phyloP scores from a whole-genome alignment of 2,797 vertebrate genomes.

The Lithobates sylvaticus region DNA sequence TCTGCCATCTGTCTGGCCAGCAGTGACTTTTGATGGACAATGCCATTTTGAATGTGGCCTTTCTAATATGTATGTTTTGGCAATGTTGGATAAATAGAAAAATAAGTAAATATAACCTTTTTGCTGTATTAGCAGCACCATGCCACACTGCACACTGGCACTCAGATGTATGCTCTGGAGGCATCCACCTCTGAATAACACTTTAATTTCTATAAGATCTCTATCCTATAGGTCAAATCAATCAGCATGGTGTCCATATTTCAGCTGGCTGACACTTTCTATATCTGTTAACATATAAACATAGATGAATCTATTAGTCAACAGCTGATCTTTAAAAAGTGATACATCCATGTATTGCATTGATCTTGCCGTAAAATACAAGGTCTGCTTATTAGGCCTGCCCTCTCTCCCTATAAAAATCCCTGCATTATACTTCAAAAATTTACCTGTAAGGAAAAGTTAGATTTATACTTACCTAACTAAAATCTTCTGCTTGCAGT shows the following conservation, averaged over 20 bases:
- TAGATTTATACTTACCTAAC: too few relatives aligned
- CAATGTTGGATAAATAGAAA: conserved; percentile 8
- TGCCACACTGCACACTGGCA: conserved; percentile 11
- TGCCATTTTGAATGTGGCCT: conserved; percentile 17
- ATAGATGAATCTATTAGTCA: too few relatives aligned
- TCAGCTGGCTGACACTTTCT: not conserved
- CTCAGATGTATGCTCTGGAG: conserved; percentile 14
- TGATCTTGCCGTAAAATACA: too few relatives aligned
- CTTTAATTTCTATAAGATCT: not conserved
- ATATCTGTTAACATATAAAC: too few relatives aligned
- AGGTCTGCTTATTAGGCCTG: too few relatives aligned
- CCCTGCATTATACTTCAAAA: too few relatives aligned
- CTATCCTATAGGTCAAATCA: conserved; percentile 28
- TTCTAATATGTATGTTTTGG: conserved; percentile 31
- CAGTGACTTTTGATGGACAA: conserved; percentile 49
- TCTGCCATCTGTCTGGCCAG: conserved; percentile 49
- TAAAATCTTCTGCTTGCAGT: too few relatives aligned
- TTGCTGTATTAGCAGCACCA: not conserved
- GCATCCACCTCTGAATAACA: not conserved
- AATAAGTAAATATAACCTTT: conserved; percentile 33
- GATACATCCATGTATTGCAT: too few relatives aligned
- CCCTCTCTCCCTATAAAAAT: too few relatives aligned
- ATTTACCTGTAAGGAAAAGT: too few relatives aligned
- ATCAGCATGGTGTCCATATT: conserved; percentile 31
- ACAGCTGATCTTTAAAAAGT: too few relatives aligned